phyloP scores from a whole-genome alignment of 2,113 vertebrate genomes.

The Ciconia stormi region DNA sequence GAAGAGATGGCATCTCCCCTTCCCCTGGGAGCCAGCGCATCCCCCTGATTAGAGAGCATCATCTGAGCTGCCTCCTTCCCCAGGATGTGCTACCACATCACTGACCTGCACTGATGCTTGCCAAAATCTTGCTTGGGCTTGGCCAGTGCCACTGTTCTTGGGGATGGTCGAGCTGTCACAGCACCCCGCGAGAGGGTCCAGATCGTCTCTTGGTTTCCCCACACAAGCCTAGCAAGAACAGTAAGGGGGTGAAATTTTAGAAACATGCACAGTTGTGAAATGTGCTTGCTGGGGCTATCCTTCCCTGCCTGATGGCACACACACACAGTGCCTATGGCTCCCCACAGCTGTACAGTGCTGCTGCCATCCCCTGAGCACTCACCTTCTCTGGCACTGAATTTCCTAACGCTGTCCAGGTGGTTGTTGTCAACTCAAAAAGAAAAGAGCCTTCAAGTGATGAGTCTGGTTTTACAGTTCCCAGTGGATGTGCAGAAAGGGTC shows the following conservation, averaged over 20 bases:
- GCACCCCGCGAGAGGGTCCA: neutral
- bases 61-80: neutral
- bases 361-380: neutral
- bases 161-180: neutral
- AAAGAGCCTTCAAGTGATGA: neutral
- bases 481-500: neutral
- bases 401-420: neutral
- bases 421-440: neutral
- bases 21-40: neutral
- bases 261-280: neutral
- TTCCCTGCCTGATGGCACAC: neutral
- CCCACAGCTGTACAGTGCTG: neutral
- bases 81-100: neutral
- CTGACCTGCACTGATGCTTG: conserved; percentile 15
- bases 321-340: neutral
- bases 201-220: conserved; percentile 71
- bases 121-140: conserved; percentile 37
- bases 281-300: neutral
- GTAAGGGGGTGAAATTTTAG: neutral
- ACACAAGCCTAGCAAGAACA: conserved; percentile 35
- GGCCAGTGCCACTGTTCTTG: conserved; percentile 37
- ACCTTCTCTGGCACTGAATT: neutral
- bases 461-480: neutral
- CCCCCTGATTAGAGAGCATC: neutral
- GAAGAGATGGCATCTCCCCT: neutral